Base-by-base conservation (phyloP, 2,113 vertebrate genomes). In the Engystomops pustulosus region DNA sequence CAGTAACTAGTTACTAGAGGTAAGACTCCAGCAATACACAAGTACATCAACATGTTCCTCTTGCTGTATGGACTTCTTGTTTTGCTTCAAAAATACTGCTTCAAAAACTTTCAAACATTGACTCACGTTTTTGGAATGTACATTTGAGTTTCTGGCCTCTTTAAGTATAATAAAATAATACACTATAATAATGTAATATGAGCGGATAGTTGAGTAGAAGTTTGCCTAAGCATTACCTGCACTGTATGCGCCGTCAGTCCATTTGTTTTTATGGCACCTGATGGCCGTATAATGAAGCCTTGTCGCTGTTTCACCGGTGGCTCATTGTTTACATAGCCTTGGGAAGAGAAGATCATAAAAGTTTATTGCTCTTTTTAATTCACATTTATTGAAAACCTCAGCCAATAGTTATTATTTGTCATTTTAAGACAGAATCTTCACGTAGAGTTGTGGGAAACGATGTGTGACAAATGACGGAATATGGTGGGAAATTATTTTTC, bases 331-430 rank as follows among this genome's bases (percentile, higher is more conserved):
- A 67, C 62, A 67, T 67, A 67, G 62, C 62, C 62, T 67, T 67
- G 62, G 32, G 62, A 67, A 67, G 6, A 20, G 18, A 67, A 34
- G 62, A 67, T 67, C 32, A 67, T 67, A 67, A 67, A 65, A 36
- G 32, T 67, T 67, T 67, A 67, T 67, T 67, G 17, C 62, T 67
- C 62, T 67, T 67, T 67, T 67, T 67, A 67, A 67, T 67, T 67
- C 62, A 67, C 62, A 67, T 67, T 67, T 18, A 32, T 67, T 7
- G 2, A 67, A 32, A 67, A 36, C 36, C 32, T 67, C 62, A 36
- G 6, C 62, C 34, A 36, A 65, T 65, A 34, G 36, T 67, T 32
- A 65, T 65, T 67, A 67, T 67, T 67, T 67, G 62, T 36, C 18
- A 34, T 15, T 67, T 32, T 8, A 67, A 67, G 62, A 67, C 17